Percentiles rank a stretch among this genome's conserved stretches.
Conservation (phyloP, 2,113 vertebrate species). For the Ibidorhyncha struthersii region DNA sequence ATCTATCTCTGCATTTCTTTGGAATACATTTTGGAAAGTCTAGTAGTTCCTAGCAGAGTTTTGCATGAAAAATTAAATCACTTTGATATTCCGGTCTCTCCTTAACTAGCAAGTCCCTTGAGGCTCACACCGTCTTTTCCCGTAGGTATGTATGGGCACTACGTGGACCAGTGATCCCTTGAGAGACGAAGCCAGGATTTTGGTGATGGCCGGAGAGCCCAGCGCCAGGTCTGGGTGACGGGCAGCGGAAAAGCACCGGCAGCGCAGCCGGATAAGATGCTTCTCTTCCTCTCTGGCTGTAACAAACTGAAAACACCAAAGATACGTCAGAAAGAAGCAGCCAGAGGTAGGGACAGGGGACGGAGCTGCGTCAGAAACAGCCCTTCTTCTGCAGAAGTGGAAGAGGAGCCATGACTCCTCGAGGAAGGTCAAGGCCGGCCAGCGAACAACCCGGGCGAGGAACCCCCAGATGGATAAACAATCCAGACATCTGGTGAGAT, state of each 20-base stretch:
- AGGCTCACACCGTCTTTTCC: background rate
- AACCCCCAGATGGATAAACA: constrained; percentile 42
- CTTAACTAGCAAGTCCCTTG: background rate
- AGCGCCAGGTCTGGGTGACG: background rate
- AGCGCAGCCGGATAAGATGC: background rate
- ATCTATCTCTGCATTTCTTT: constrained; percentile 65
- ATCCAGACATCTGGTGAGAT: constrained; percentile 54
- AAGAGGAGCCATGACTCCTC: background rate
- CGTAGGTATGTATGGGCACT: background rate
- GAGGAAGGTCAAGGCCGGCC: constrained; percentile 34
- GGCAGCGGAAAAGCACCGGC: background rate
- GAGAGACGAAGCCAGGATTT: background rate
- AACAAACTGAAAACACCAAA: background rate
- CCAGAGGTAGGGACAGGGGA: background rate
- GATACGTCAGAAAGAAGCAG: background rate
- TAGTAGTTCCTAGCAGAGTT: constrained; percentile 36
- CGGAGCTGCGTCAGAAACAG: constrained; percentile 3
- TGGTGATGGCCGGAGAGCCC: background rate
- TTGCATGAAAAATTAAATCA: constrained; percentile 46
- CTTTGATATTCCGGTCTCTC: background rate
- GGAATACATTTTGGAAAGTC: constrained; percentile 66
- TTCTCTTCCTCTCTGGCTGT: constrained; percentile 13
- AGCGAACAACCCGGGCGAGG: background rate
- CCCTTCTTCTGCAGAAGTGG: background rate
- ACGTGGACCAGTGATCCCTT: background rate